These are phyloP conservation scores for Mystacides longicornis DNA, from an alignment of 2,888 invertebrate genomes.

Conservation along the genomic window DNA sequence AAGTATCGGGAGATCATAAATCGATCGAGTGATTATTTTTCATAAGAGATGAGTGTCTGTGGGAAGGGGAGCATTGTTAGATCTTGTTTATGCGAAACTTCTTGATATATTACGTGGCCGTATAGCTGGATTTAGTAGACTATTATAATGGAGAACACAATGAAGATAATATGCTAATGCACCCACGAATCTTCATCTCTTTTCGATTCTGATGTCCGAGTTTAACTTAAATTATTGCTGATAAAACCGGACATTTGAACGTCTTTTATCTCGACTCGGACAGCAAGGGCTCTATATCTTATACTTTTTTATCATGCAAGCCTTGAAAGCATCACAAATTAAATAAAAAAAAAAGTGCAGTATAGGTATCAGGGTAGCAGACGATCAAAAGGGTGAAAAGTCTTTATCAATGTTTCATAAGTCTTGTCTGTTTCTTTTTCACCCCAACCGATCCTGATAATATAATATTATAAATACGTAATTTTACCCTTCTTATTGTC, in stretches of 20 bases:
- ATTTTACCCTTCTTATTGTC: conserved; percentile 22
- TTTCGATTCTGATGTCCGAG: conserved; percentile 5
- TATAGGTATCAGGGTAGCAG: conserved; percentile 16
- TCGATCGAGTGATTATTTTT: background rate
- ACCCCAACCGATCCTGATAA: conserved; percentile 23
- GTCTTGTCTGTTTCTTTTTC: conserved; percentile 15
- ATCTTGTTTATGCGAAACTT: no score
- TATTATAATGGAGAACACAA: background rate
- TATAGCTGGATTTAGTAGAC: background rate
- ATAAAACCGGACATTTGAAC: conserved; percentile 18
- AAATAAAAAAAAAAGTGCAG: no score
- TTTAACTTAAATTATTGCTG: conserved; percentile 17
- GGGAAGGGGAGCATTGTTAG: background rate
- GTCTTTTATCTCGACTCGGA: no score
- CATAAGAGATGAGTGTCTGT: background rate
- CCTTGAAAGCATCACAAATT: no score
- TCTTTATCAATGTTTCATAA: conserved; percentile 6
- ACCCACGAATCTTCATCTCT: conserved; percentile 4
- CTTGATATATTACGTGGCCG: background rate
- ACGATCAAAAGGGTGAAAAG: conserved; percentile 6
- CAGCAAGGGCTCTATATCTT: no score
- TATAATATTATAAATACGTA: conserved; percentile 21
- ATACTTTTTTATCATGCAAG: no score
- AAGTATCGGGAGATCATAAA: conserved; percentile 8
- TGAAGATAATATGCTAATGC: conserved; percentile 12